These are phyloP conservation scores for Orthosia gothica DNA, from an alignment of 2,888 invertebrate species.

Conservation along the genomic window DNA sequence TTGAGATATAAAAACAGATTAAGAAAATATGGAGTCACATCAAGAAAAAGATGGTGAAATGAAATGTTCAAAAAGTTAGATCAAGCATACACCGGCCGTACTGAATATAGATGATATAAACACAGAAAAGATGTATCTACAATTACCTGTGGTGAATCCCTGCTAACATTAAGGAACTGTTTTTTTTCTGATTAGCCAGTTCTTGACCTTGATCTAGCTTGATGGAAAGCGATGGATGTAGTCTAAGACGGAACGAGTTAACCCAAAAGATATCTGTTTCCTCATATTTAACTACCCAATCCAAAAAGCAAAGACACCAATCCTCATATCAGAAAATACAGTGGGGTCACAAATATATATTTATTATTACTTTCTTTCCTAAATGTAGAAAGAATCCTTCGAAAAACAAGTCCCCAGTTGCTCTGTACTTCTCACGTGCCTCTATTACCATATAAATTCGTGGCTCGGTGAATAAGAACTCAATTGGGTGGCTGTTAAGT, in stretches of 20 bases:
- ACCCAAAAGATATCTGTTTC: background rate
- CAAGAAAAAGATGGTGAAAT: background rate
- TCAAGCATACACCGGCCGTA: background rate
- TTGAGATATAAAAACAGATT: background rate
- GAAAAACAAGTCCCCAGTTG: constrained; percentile 66
- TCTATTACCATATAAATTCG: constrained; percentile 85
- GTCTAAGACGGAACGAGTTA: background rate
- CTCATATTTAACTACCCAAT: background rate
- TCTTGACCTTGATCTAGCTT: background rate
- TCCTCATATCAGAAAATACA: background rate
- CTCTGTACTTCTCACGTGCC: constrained; percentile 64
- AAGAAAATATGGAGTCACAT: background rate
- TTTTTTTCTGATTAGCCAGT: background rate
- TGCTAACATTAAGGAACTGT: background rate
- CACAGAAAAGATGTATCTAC: background rate
- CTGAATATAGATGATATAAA: background rate
- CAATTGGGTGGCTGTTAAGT: constrained; percentile 84
- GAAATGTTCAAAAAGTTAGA: background rate
- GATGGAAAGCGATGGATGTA: background rate
- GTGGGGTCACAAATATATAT: no score
- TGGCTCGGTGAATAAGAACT: constrained; percentile 86
- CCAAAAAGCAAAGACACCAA: background rate
- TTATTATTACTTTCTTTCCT: no score
- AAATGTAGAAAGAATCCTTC: constrained; percentile 20
- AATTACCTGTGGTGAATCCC: background rate